phyloP scores from a whole-genome alignment of 2,888 invertebrate genomes.

The Cheilosia soror region DNA sequence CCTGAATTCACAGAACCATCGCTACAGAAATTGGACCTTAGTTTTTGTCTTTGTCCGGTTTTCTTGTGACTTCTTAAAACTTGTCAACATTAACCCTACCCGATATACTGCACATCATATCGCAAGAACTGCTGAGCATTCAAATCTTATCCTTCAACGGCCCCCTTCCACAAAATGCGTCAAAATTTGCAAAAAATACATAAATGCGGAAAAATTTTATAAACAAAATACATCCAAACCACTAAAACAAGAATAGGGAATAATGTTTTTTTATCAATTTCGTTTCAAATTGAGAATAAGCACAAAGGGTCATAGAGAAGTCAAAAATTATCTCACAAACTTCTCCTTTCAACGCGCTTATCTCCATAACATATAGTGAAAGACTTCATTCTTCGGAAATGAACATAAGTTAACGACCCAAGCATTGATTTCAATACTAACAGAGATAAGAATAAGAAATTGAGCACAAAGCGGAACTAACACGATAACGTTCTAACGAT shows the following conservation, averaged over 20 bases:
- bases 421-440: neutral
- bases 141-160: too few relatives aligned
- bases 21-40: too few relatives aligned
- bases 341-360: neutral
- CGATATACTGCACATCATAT: too few relatives aligned
- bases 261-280: slow-evolving; percentile 12
- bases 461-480: slow-evolving; percentile 26
- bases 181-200: neutral
- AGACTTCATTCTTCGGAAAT: neutral
- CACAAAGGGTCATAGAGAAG: neutral
- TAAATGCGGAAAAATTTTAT: neutral
- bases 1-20: too few relatives aligned
- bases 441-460: slow-evolving; percentile 26
- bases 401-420: slow-evolving; percentile 37
- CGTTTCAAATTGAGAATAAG: neutral
- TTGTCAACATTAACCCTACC: too few relatives aligned
- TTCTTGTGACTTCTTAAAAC: too few relatives aligned
- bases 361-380: neutral
- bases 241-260: neutral
- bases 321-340: slow-evolving; percentile 9
- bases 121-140: too few relatives aligned
- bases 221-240: neutral
- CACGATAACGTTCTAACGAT: slow-evolving; percentile 1
- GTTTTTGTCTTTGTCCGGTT: too few relatives aligned
- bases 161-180: too few relatives aligned